phyloP scores from a whole-genome alignment of 2,888 invertebrate genomes.

The Eupithecia insigniata region DNA sequence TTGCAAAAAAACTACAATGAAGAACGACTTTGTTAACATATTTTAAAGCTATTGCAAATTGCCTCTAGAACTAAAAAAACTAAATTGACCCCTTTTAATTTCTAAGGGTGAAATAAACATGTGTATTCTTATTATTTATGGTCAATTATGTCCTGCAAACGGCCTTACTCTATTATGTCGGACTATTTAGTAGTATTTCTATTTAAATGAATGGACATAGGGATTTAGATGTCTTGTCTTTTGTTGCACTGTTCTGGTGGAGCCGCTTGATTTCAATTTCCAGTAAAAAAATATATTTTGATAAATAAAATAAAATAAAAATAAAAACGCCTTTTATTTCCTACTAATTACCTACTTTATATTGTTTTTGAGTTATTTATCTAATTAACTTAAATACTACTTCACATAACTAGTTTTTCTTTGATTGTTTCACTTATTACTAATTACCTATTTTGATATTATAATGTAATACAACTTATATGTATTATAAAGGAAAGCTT shows the following conservation, averaged over 20 bases:
- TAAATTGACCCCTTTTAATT: constrained; percentile 35
- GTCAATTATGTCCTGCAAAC: constrained; percentile 78
- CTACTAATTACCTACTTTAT: no score
- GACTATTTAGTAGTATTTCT: constrained; percentile 62
- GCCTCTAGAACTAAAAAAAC: constrained; percentile 30
- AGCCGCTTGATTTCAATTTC: constrained; percentile 32
- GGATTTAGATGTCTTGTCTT: constrained; percentile 67
- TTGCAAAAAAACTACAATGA: constrained; percentile 30
- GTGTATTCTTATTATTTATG: constrained; percentile 81
- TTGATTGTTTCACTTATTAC: no score
- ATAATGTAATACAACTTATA: no score
- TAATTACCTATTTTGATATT: no score
- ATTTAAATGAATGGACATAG: constrained; percentile 59
- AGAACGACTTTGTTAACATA: constrained; percentile 51
- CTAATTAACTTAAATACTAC: no score
- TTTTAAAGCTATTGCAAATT: constrained; percentile 46
- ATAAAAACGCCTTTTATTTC: no score
- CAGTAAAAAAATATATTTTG: not conserved
- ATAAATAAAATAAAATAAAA: not conserved
- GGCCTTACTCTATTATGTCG: constrained; percentile 65
- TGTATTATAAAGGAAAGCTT: no score
- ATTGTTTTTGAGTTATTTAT: no score
- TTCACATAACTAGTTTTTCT: no score
- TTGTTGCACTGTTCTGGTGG: constrained; percentile 39
- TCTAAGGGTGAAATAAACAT: constrained; percentile 70